Base-by-base conservation (phyloP, 2,888 invertebrate genomes). In the Cryptus armator region DNA sequence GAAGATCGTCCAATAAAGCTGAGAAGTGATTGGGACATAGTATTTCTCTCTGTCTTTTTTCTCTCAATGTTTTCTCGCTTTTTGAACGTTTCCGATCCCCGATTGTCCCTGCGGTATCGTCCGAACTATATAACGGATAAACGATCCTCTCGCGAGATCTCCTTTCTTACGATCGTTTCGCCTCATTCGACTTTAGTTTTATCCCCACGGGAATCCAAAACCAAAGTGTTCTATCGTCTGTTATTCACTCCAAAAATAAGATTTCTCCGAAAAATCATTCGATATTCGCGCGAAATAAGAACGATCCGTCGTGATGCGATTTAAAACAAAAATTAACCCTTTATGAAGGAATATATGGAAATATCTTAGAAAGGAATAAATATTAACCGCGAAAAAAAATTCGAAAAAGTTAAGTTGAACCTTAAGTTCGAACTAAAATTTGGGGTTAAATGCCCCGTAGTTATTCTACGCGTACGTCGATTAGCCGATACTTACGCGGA, bases 1-100 rank as follows among this genome's bases (percentile, higher is more conserved):
- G 81, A 75, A 84, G 86, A 87, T 90, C 89, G 89, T 90, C 91
- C 92, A 91, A 92, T 92, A 90, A 92, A 88, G 89, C 90, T 92
- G 90, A 89, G 88, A 90, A 91, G 92, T 89, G 90, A 92, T 92
- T 90, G 91, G 89, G 83, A 83, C 53, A 80, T 46, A 56, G 72
- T 44, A 68, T 70, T 77, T 85, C 78, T 84, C 70, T 51, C 43
- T 46, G 29, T 51, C 44, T 24, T 53, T 19, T 43, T 53, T 19
- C 51, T 64, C 70, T 19, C 10, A 44, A 14, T 44, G 12, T 64
- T 51, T 44, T 77, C 53, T 68, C 56, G 70, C 62, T 51, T n/a
- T 53, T 53, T 74, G 46, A 64, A 72, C 81, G 19, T 46, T 48
- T 48, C 14, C 43, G 68, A 10, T 56, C 24, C 24, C 56, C 43